phyloP scores from a whole-genome alignment of 1,140 invertebrate species.

The Polyergus mexicanus region DNA sequence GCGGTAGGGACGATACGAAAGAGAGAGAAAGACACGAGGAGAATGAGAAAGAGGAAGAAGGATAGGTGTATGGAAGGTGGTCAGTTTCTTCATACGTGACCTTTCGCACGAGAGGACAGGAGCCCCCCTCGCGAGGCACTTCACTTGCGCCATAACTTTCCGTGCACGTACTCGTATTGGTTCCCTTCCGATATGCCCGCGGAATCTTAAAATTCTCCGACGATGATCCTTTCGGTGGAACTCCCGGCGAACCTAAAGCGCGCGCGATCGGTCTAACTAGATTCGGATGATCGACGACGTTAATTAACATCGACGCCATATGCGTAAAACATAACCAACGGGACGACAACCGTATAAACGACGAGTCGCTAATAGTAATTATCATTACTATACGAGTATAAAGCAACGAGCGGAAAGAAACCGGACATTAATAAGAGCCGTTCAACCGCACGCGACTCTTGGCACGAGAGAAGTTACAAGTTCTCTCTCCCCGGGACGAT shows the following conservation, averaged over 20 bases:
- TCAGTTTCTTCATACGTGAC: constrained; percentile 71
- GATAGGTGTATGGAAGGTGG: constrained; percentile 22
- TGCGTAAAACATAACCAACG: constrained; percentile 12
- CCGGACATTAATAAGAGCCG: constrained; percentile 49
- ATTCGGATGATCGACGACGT: constrained; percentile 38
- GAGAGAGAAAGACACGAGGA: neutral
- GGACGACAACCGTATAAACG: constrained; percentile 23
- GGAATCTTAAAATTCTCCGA: constrained; percentile 59
- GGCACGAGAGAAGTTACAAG: constrained; percentile 59
- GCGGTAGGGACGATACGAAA: neutral
- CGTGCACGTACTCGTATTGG: constrained; percentile 69
- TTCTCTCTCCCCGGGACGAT: constrained; percentile 31
- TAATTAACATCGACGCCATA: constrained; percentile 6
- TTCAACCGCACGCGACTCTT: constrained; percentile 56
- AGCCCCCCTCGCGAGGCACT: constrained; percentile 53
- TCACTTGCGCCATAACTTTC: constrained; percentile 74
- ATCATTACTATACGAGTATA: constrained; percentile 56
- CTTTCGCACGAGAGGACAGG: constrained; percentile 77
- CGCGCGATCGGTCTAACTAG: constrained; percentile 18
- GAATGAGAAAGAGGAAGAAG: constrained; percentile 13
- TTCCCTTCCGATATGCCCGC: constrained; percentile 33
- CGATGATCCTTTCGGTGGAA: constrained; percentile 28
- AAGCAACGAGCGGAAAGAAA: constrained; percentile 41
- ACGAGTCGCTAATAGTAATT: constrained; percentile 48
- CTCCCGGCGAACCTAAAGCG: too few relatives aligned